phyloP scores from a whole-genome alignment of 1,140 invertebrate genomes.

The Drosophila ambigua region DNA sequence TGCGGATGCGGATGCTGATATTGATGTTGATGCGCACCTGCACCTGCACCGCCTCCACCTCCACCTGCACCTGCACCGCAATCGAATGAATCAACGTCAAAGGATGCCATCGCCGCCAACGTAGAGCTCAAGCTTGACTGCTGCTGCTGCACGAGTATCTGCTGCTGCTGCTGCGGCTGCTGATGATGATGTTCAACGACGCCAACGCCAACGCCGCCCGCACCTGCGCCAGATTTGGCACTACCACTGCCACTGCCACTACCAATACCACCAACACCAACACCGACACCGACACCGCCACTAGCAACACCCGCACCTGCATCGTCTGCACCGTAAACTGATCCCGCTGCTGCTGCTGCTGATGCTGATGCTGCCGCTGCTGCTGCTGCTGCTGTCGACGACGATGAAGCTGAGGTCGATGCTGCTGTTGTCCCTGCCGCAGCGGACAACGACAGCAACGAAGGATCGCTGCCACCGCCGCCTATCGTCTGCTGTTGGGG shows the following conservation, averaged over 20 bases:
- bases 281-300: slow-evolving; percentile 79
- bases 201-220: slow-evolving; percentile 15
- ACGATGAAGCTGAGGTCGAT: slow-evolving; percentile 13
- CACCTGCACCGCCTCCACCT: slow-evolving; percentile 34
- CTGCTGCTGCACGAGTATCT: slow-evolving; percentile 34
- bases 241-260: slow-evolving; percentile 68
- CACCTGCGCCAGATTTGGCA: slow-evolving; percentile 30
- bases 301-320: slow-evolving; percentile 79
- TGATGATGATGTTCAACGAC: slow-evolving; percentile 55
- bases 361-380: slow-evolving; percentile 28
- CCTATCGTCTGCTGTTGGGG: slow-evolving; percentile 41
- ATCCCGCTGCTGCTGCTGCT: slow-evolving; percentile 36
- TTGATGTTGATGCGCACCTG: slow-evolving; percentile 68
- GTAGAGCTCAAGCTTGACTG: slow-evolving; percentile 4
- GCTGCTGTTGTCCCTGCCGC: slow-evolving; percentile 33
- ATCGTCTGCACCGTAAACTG: slow-evolving; percentile 76
- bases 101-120: slow-evolving; percentile 36
- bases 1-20: slow-evolving; percentile 59
- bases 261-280: slow-evolving; percentile 74
- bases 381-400: slow-evolving; percentile 20
- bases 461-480: slow-evolving; percentile 12
- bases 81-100: slow-evolving; percentile 45
- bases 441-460: slow-evolving; percentile 1
- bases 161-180: slow-evolving; percentile 36
- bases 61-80: slow-evolving; percentile 25